phyloP scores from a whole-genome alignment of 2,113 vertebrate species.

The Girardinichthys multiradiatus region DNA sequence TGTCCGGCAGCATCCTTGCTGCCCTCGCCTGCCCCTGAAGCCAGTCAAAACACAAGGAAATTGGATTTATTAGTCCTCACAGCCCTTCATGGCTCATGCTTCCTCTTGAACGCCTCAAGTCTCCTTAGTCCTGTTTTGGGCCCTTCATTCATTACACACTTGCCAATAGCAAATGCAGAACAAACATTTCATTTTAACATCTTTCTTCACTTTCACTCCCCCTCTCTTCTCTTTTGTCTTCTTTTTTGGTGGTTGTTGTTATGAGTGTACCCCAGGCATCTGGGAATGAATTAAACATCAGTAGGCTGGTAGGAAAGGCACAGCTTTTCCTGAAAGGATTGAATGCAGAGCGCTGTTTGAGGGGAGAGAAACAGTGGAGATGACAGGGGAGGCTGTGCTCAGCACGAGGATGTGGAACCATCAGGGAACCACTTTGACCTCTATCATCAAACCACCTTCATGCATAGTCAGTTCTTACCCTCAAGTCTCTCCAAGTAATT shows the following conservation, averaged over 20 bases:
- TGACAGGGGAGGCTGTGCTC: constrained; percentile 64
- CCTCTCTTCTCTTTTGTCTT: not conserved
- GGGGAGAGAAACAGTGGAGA: constrained; percentile 53
- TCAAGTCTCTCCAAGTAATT: constrained; percentile 24
- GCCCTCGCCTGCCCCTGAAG: constrained; percentile 17
- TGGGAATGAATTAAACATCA: constrained; percentile 80
- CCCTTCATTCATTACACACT: constrained; percentile 49
- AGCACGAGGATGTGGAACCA: constrained; percentile 60
- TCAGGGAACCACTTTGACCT: constrained; percentile 71
- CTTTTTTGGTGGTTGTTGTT: constrained; percentile 61
- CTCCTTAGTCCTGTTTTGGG: constrained; percentile 11
- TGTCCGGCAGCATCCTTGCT: constrained; percentile 48
- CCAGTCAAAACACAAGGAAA: constrained; percentile 34
- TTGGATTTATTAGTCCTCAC: constrained; percentile 33
- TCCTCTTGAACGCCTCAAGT: constrained; percentile 23
- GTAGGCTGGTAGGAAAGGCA: constrained; percentile 64
- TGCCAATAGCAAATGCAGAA: constrained; percentile 45
- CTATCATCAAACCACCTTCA: constrained; percentile 54
- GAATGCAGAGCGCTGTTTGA: constrained; percentile 62
- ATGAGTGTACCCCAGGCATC: constrained; percentile 61
- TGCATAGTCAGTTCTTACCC: constrained; percentile 43
- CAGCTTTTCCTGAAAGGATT: constrained; percentile 57
- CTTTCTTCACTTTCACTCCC: constrained; percentile 2
- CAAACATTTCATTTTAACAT: constrained; percentile 59
- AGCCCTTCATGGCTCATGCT: not conserved